Evolutionary conservation across 2,888 invertebrate genomes (phyloP).

Genomic region (Xanthorhoe spadicearia): DNA sequence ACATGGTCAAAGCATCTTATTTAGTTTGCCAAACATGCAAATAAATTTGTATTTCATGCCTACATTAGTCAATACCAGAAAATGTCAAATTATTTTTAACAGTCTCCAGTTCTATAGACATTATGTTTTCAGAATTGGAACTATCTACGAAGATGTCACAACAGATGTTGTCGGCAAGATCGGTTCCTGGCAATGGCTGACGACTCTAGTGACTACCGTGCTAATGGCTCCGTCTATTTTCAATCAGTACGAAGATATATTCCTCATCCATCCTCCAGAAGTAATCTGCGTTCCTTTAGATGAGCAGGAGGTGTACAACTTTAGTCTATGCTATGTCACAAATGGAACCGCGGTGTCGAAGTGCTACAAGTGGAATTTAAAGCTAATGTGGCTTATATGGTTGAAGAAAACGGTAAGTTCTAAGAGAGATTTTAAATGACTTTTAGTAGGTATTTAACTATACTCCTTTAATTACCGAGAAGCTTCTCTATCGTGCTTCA

Average conservation of each 20-base stretch:
- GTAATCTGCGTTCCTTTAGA: slow-evolving; percentile 58
- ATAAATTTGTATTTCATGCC: no score
- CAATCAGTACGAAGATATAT: slow-evolving; percentile 70
- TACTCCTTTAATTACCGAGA: no score
- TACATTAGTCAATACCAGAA: no score
- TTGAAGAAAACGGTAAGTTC: slow-evolving; percentile 67
- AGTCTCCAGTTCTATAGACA: not conserved
- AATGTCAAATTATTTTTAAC: no score
- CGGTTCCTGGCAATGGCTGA: slow-evolving; percentile 76
- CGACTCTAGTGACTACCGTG: slow-evolving; percentile 63
- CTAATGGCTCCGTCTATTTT: slow-evolving; percentile 64
- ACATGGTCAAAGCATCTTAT: no score
- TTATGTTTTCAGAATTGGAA: slow-evolving; percentile 67
- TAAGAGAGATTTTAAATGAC: no score
- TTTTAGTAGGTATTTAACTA: no score
- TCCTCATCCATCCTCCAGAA: slow-evolving; percentile 60
- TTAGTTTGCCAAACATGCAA: no score
- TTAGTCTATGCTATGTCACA: slow-evolving; percentile 59
- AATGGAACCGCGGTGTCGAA: slow-evolving; percentile 53
- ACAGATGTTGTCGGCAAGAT: slow-evolving; percentile 73
- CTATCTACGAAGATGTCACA: slow-evolving; percentile 76
- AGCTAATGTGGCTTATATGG: slow-evolving; percentile 69
- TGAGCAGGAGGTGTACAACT: slow-evolving; percentile 53
- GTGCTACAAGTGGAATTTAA: slow-evolving; percentile 68
- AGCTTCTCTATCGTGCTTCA: no score